Base-by-base conservation (phyloP, 2,113 vertebrate genomes). In the Dendropsophus ebraccatus region DNA sequence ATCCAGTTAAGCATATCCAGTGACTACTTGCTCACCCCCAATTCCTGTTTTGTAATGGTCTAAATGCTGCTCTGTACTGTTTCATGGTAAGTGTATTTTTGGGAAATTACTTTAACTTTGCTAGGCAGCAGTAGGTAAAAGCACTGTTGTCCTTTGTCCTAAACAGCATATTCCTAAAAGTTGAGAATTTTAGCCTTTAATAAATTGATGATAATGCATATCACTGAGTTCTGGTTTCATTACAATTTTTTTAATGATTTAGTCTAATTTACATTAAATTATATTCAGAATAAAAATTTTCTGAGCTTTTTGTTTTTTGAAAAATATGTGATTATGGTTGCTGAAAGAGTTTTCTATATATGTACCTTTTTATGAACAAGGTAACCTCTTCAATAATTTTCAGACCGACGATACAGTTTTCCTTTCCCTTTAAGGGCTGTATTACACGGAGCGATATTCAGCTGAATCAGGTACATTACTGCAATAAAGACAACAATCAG, bases 141-240 rank as follows among this genome's bases (percentile, higher is more conserved):
- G 76, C 87, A 47, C 84, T 88, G 74, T 6, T 1, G 76, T 88
- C 88, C 73, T 87, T 82, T 76, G 87, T 90, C 88, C 87, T 70
- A 85, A 88, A 87, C 79, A 87, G 83, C 77, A 88, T 89, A 88
- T 90, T 90, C 89, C 87, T 84, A 75, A 35, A 89, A 87, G 86
- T 83, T 90, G 88, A 89, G 84, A 87, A 89, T 88, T 88, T 81
- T 88, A 91, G 84, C 88, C 86, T 91, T 92, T 88, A 92, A 93
- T 92, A 91, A 93, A 93, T 90, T 0, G 88, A 88, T 88, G 88
- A 75, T 90, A 90, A 90, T 89, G 89, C 90, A 90, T 86, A 86
- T 90, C 87, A 90, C 88, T 82, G 88, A 87, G 82, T 88, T 84
- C 86, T 84, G 87, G 84, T 85, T 88, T 89, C 83, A 16, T 45